These are phyloP conservation scores for Crocallis elinguaria DNA, from an alignment of 2,888 invertebrate species.

Conservation along the genomic window DNA sequence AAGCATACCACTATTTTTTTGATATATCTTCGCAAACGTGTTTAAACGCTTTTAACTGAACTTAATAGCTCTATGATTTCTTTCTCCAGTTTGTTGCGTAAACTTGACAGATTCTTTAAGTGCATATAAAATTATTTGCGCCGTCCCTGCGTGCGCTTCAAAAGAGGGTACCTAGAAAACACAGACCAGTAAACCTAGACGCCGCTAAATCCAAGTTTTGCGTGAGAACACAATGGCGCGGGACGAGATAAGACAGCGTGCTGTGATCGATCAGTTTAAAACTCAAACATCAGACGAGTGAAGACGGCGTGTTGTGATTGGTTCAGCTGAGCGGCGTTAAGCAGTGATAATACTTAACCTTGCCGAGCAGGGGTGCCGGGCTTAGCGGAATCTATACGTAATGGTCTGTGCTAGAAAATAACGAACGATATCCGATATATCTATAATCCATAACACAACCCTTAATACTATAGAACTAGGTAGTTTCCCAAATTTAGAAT, in stretches of 20 bases:
- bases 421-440: slow-evolving; percentile 1
- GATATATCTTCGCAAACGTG: not conserved
- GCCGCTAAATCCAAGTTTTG: no score
- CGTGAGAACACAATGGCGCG: no score
- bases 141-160: slow-evolving; percentile 1
- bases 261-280: no score
- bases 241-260: no score
- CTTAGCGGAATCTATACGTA: no score
- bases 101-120: not conserved
- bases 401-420: no score
- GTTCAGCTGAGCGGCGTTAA: no score
- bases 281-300: no score
- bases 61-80: not conserved
- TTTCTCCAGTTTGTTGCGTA: not conserved
- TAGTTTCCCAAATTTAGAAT: not conserved
- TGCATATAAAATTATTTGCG: not conserved
- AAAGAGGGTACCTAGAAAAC: not conserved
- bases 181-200: no score
- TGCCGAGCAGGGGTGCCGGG: no score
- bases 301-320: no score
- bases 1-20: slow-evolving; percentile 9
- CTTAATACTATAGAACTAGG: slow-evolving; percentile 17
- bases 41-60: not conserved
- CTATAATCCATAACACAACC: slow-evolving; percentile 21
- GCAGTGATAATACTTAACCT: no score